Conservation (phyloP, 2,113 vertebrate genomes). For the Myotis lucifugus region DNA sequence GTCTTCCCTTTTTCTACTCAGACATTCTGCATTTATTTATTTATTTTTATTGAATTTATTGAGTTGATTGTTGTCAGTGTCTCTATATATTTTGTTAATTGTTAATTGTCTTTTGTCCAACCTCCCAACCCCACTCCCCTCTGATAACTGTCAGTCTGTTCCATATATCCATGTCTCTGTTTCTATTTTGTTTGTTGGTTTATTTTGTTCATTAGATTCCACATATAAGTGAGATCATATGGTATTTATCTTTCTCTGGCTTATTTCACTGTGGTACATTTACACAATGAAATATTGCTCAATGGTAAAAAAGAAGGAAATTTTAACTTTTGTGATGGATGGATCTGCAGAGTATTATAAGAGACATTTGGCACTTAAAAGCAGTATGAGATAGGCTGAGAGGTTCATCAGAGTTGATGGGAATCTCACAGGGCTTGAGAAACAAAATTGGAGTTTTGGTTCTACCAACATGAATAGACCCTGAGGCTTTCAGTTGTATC, state of each 20-base stretch:
- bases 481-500: background rate
- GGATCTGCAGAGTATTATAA: background rate
- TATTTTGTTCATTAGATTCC: no score
- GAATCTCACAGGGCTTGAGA: background rate
- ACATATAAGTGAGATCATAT: no score
- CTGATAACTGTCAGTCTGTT: no score
- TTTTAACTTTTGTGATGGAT: background rate
- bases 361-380: background rate
- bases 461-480: background rate
- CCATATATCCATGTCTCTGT: no score
- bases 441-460: background rate
- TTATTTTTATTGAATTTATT: no score
- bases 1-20: background rate
- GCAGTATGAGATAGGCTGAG: background rate
- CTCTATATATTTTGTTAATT: no score
- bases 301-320: background rate
- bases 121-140: no score
- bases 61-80: no score
- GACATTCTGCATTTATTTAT: background rate
- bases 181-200: no score
- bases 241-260: no score
- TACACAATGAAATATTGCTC: background rate
- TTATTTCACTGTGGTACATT: background rate
- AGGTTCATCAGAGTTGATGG: background rate
- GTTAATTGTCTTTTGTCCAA: no score